Conservation (phyloP, 2,797 vertebrate species). For the Channallabes apus region DNA sequence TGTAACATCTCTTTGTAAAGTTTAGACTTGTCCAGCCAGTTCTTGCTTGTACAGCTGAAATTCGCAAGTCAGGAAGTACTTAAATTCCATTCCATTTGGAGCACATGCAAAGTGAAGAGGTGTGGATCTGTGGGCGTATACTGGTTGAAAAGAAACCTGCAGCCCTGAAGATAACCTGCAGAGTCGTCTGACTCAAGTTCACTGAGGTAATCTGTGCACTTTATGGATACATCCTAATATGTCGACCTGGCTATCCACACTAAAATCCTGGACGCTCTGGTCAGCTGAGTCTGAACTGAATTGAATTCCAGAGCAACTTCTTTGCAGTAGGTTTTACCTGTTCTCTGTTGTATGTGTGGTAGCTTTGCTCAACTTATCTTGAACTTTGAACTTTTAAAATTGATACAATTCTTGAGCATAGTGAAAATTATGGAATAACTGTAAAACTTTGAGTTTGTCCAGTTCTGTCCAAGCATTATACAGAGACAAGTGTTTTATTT, state of each 20-base stretch:
- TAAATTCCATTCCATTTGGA: slow-evolving; percentile 33
- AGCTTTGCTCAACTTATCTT: neutral
- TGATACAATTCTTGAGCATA: too few relatives aligned
- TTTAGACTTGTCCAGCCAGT: slow-evolving; percentile 40
- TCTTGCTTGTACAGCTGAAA: slow-evolving; percentile 32
- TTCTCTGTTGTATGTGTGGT: neutral
- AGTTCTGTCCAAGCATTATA: neutral
- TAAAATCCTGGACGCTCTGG: slow-evolving; percentile 62
- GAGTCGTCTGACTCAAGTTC: neutral
- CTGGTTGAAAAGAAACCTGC: slow-evolving; percentile 12
- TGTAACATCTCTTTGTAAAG: slow-evolving; percentile 40
- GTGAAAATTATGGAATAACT: neutral
- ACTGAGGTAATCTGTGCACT: neutral
- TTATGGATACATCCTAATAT: slow-evolving; percentile 39
- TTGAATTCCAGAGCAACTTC: slow-evolving; percentile 71
- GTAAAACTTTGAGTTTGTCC: neutral
- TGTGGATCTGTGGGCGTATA: neutral
- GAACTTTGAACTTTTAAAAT: neutral
- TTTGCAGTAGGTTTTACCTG: slow-evolving; percentile 69
- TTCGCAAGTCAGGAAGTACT: slow-evolving; percentile 38
- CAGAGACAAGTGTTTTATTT: neutral
- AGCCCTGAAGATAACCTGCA: neutral
- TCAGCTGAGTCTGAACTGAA: slow-evolving; percentile 63
- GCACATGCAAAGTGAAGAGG: neutral
- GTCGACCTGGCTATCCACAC: slow-evolving; percentile 62